Evolutionary conservation across 2,797 vertebrate species (phyloP), one percentile per base, ranked within the genome.

Genomic region (Pampus argenteus): DNA sequence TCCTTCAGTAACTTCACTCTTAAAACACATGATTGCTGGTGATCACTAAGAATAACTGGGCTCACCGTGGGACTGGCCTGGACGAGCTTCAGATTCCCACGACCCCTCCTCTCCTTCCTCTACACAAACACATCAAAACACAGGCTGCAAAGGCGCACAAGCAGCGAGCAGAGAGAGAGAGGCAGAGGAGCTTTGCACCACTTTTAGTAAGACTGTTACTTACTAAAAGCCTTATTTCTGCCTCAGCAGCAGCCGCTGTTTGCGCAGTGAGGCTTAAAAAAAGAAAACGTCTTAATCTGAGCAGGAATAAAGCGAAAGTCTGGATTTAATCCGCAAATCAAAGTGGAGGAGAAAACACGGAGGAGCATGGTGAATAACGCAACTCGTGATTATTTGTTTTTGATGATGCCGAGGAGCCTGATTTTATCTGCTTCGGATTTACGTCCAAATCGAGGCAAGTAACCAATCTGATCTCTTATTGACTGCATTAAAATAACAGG

Each of bases 71-170:
- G 94, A 94, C 87, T 88, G 86, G 87, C 80, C 85, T 76, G 86
- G 78, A 82, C 81, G 71, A 78, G 72, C 70, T 78, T 66, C 77
- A 68, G 74, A 88, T 94, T 95, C 93, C 93, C 94, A 95, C 92
- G 93, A 94, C 92, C 93, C 89, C 88, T 89, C 86, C 83, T 86
- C 82, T 42, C 60, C 31, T 52, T 42, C 60, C 31, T 52, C 50
- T 36, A 3, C 50, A 15, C 40, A 61, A 66, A 62, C 57, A 71
- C 58, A 85, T 36, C 51, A 66, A 76, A 70, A 83, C 83, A 78
- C 63, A 13, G 74, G 70, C 82, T 84, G 83, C 88, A 81, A 5
- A 81, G 82, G 68, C 79, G 77, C 83, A 65, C 84, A 74, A 22
- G 81, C 83, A 71, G 81, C 2, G 3, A 36, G 81, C 71, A 78